phyloP scores from a whole-genome alignment of 2,888 invertebrate species.

The Cancer borealis region DNA sequence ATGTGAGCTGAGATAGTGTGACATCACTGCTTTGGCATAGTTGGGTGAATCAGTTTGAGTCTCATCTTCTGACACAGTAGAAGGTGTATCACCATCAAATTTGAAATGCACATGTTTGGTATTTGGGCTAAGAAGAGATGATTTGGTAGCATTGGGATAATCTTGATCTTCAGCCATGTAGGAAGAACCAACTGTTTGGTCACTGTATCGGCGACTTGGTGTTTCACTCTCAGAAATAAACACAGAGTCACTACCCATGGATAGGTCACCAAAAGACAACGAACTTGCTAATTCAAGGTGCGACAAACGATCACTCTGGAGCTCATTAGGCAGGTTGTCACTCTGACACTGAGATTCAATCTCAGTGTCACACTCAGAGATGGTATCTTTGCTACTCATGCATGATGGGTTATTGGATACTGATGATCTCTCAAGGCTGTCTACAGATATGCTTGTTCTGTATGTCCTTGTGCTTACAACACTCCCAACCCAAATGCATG shows the following conservation, averaged over 20 bases:
- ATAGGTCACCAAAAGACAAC: slow-evolving; percentile 78
- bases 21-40: slow-evolving; percentile 74
- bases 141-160: slow-evolving; percentile 60
- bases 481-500: slow-evolving; percentile 59
- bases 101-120: slow-evolving; percentile 76
- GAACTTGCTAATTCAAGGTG: slow-evolving; percentile 77
- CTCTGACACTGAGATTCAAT: slow-evolving; percentile 66
- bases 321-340: slow-evolving; percentile 59
- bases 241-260: slow-evolving; percentile 78
- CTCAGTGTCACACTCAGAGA: slow-evolving; percentile 71
- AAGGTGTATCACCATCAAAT: slow-evolving; percentile 64
- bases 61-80: slow-evolving; percentile 66
- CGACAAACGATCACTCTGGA: slow-evolving; percentile 69
- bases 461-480: slow-evolving; percentile 61
- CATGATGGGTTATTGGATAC: slow-evolving; percentile 66
- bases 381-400: slow-evolving; percentile 73
- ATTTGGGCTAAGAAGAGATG: slow-evolving; percentile 67
- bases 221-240: slow-evolving; percentile 78
- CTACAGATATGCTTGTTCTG: slow-evolving; percentile 79
- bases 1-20: slow-evolving; percentile 74
- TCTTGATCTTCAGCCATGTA: slow-evolving; percentile 54
- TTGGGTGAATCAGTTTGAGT: slow-evolving; percentile 62
- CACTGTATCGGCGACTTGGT: slow-evolving; percentile 64
- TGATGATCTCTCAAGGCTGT: slow-evolving; percentile 80
- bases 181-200: slow-evolving; percentile 39